Evolutionary conservation across 1,140 invertebrate genomes (phyloP), one percentile per base, ranked within the genome.

Genomic region (Drosophila insularis): DNA sequence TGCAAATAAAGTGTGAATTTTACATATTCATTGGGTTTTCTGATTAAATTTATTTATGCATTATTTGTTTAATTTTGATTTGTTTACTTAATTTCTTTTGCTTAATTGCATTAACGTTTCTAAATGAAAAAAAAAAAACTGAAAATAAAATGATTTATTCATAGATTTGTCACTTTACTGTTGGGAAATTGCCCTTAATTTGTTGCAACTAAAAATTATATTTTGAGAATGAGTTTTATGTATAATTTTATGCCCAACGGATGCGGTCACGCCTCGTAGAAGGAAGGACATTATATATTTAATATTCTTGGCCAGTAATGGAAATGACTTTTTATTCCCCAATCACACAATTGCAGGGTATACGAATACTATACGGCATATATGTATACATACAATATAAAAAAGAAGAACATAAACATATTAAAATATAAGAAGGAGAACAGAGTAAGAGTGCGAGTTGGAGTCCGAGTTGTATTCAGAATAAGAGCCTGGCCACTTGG

Each of bases 401-500:
- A 75, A 39, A 75, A 32, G 23, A n/a, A 60, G 11, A 39, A 50
- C 46, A 62, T 75, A 70, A 69, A 75, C 55, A 46, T 65, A 74
- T 74, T 61, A 62, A 62, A 62, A 70, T 62, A 66, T 62, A 58
- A 74, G 60, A n/a, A 58, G 50, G 50, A n/a, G 32, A 35, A 61
- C 58, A 54, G 58, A 68, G 11, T 27, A 14, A 54, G 13, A 5
- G 39, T 17, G 11, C 10, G 17, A 31, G 1, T 23, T 37, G 39
- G 21, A 31, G 32, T 37, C 14, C 21, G 32, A 53, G 37, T 17
- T 35, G 58, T 14, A 21, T 27, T 32, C 56, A 53, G 39, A 40
- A 13, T 53, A 27, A 35, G 31, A 23, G 37, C n/a, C 59, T 69
- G 71, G 67, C 71, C 65, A 76, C 72, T 60, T 76, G 74, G 74